A percentile compares a stretch with the other conserved stretches of the same genome.
These are phyloP conservation scores for Epistrophella euchroma DNA, from an alignment of 2,888 invertebrate species.

Conservation along the genomic window DNA sequence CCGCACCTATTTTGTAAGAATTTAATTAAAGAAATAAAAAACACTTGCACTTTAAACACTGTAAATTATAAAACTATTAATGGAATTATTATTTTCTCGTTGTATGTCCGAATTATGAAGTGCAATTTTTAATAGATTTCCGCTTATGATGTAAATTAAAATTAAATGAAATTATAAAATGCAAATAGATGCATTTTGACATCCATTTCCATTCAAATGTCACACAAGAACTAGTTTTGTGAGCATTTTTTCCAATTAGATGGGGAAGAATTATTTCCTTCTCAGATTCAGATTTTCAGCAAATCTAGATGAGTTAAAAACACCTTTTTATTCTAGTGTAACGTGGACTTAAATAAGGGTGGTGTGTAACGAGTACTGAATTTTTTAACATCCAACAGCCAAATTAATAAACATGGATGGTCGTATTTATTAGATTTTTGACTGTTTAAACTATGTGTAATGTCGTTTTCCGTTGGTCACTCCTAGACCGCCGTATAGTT, in stretches of 20 bases:
- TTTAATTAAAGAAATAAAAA: slow-evolving; percentile 25
- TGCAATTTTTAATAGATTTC: slow-evolving; percentile 23
- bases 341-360: neutral
- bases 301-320: neutral
- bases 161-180: slow-evolving; percentile 63
- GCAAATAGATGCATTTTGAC: slow-evolving; percentile 76
- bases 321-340: neutral
- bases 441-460: no score
- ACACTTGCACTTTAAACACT: slow-evolving; percentile 53
- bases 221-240: slow-evolving; percentile 69
- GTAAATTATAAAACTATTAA: slow-evolving; percentile 41
- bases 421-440: no score
- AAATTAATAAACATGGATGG: no score
- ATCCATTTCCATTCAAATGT: slow-evolving; percentile 74
- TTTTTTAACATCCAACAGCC: no score
- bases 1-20: slow-evolving; percentile 34
- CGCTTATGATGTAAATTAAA: slow-evolving; percentile 52
- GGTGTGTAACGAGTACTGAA: no score
- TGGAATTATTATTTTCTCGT: slow-evolving; percentile 53
- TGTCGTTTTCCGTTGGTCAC: no score
- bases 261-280: slow-evolving; percentile 11
- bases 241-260: slow-evolving; percentile 66
- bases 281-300: slow-evolving; percentile 58
- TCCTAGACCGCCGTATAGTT: no score
- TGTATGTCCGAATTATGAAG: slow-evolving; percentile 31